Conservation (phyloP, 2,888 invertebrate genomes). For the Orthosia cruda region DNA sequence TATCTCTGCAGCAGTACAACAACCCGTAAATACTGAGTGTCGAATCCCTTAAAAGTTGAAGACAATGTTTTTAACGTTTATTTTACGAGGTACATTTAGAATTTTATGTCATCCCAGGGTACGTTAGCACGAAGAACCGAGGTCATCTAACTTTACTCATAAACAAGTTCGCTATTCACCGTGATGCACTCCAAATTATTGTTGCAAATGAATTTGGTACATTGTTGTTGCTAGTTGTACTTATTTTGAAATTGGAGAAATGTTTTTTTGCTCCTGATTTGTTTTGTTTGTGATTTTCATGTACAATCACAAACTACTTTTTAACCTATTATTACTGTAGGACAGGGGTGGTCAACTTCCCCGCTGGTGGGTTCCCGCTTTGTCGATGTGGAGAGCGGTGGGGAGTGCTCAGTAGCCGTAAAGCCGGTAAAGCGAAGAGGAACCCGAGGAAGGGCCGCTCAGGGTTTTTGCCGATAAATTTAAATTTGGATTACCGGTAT, state of each 20-base stretch:
- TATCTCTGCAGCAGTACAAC: slow-evolving; percentile 2
- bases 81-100: slow-evolving; percentile 72
- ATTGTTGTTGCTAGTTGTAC: slow-evolving; percentile 51
- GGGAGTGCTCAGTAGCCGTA: too few species aligned
- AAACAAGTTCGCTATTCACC: slow-evolving; percentile 76
- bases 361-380: too few species aligned
- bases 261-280: not conserved
- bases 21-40: slow-evolving; percentile 13
- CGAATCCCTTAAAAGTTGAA: slow-evolving; percentile 53
- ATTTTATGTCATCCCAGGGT: slow-evolving; percentile 67
- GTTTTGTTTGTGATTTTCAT: slow-evolving; percentile 11
- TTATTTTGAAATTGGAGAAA: slow-evolving; percentile 25
- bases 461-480: too few species aligned
- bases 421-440: too few species aligned
- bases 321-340: too few species aligned
- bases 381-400: too few species aligned
- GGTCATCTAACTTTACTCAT: slow-evolving; percentile 83
- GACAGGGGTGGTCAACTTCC: too few species aligned
- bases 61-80: slow-evolving; percentile 76
- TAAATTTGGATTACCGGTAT: too few species aligned
- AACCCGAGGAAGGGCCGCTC: too few species aligned
- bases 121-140: slow-evolving; percentile 72
- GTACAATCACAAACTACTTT: too few species aligned
- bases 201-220: slow-evolving; percentile 74
- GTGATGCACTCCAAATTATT: slow-evolving; percentile 75